These are phyloP conservation scores for Carassius auratus DNA, from an alignment of 2,113 vertebrate genomes.

Conservation along the genomic window DNA sequence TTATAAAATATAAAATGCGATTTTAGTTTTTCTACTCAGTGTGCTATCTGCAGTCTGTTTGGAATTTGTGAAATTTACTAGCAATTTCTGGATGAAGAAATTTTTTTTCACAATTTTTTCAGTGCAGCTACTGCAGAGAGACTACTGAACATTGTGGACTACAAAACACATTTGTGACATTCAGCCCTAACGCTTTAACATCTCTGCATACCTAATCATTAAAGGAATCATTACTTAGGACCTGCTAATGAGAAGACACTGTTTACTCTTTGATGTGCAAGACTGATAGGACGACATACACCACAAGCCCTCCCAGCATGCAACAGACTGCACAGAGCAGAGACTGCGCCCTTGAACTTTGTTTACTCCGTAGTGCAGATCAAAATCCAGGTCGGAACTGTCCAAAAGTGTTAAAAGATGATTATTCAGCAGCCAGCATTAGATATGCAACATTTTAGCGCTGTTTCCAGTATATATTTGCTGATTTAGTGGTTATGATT, in stretches of 20 bases:
- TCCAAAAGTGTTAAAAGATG: constrained; percentile 9
- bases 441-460: no score
- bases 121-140: background rate
- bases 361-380: constrained; percentile 9
- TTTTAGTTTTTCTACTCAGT: no score
- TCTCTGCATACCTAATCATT: constrained; percentile 46
- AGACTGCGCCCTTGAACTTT: constrained; percentile 59
- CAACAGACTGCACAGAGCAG: constrained; percentile 43
- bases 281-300: constrained; percentile 66
- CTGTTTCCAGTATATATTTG: no score
- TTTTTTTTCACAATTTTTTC: background rate
- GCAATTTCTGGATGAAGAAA: background rate
- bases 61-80: background rate
- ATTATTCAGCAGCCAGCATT: constrained; percentile 7
- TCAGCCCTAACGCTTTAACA: constrained; percentile 13
- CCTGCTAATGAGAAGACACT: constrained; percentile 53
- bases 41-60: no score
- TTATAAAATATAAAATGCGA: no score
- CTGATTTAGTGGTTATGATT: no score
- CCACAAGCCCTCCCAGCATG: constrained; percentile 65
- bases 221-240: constrained; percentile 36
- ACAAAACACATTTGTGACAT: background rate
- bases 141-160: background rate
- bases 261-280: constrained; percentile 67
- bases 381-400: constrained; percentile 10